Base-by-base conservation (phyloP, 2,113 vertebrate species). In the Cyprinodon tularosa region DNA sequence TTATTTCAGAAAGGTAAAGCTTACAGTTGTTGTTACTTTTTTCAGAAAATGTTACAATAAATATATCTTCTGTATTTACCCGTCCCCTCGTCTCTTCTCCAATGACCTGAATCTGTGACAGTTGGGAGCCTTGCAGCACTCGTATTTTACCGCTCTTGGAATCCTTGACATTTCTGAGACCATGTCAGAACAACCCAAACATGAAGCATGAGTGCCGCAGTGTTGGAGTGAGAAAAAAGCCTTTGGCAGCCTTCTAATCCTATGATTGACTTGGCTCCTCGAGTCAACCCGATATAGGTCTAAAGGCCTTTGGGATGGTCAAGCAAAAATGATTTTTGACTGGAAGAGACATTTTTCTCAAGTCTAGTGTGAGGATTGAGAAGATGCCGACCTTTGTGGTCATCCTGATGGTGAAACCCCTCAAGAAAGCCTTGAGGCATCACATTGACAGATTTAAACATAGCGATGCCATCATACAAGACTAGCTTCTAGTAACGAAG, bases 261-360 rank as follows among this genome's bases (percentile, higher is more conserved):
- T 53, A 20, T 92, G 91, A 93, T 93, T 90, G 92, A 92, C 90
- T 86, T 29, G 60, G 68, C 60, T 85, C 89, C 75, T 68, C 64
- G 62, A 85, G 91, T 77, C 74, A 84, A 88, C 86, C 86, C 67
- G 66, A 89, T 89, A 88, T 87, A 88, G 84, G 79, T 81, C 45
- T 38, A 69, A 71, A 64, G 76, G 84, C 91, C 90, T 60, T 38
- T 74, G 84, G 86, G 89, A 82, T 66, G 91, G 90, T 89, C 85
- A 82, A 72, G 77, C 68, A 47, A 73, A 44, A 75, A 75, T 89
- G 90, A 89, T 72, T 84, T 82, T 68, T 89, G 81, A 89, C 67
- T 29, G 71, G 79, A 82, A 84, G 75, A 83, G 90, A 90, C 81
- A 1, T 86, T 85, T 89, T 74, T 71, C 63, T 88, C 68, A 60